Evolutionary conservation across 2,113 vertebrate species (phyloP).

Genomic region (Leiothrix lutea): DNA sequence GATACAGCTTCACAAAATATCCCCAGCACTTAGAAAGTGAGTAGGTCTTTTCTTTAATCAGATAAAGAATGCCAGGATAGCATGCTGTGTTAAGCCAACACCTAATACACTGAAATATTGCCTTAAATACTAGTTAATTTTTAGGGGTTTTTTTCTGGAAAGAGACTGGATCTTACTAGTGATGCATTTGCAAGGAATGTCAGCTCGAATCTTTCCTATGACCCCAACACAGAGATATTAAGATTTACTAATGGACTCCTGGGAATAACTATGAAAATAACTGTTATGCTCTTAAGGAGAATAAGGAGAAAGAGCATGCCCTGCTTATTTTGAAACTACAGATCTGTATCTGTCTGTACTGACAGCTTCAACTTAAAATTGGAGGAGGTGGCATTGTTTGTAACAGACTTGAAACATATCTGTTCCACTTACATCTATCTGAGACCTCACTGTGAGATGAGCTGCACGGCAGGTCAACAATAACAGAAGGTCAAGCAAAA

Average conservation of each 20-base stretch:
- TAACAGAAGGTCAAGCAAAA: conserved; percentile 18
- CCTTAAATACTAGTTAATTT: background rate
- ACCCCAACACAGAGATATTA: conserved; percentile 32
- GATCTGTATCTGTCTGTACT: background rate
- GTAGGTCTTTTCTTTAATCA: background rate
- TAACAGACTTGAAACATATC: background rate
- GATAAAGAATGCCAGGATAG: background rate
- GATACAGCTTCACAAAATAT: background rate
- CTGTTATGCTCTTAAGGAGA: conserved; percentile 21
- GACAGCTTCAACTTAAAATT: background rate
- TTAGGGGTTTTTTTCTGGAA: background rate
- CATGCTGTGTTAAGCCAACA: background rate
- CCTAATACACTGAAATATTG: background rate
- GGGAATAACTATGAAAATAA: conserved; percentile 61
- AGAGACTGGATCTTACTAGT: background rate
- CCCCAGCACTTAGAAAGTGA: background rate
- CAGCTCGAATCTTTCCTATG: conserved; percentile 47
- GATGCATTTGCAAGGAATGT: conserved; percentile 39
- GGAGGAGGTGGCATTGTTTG: background rate
- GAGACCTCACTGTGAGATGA: background rate
- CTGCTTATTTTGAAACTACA: conserved; percentile 48
- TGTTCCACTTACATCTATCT: background rate
- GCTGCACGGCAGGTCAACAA: background rate
- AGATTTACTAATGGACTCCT: conserved; percentile 18
- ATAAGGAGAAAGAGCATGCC: conserved; percentile 40